Percentiles rank a stretch among this genome's conserved stretches.
phyloP scores from a whole-genome alignment of 1,140 invertebrate species.

The Limonius californicus region DNA sequence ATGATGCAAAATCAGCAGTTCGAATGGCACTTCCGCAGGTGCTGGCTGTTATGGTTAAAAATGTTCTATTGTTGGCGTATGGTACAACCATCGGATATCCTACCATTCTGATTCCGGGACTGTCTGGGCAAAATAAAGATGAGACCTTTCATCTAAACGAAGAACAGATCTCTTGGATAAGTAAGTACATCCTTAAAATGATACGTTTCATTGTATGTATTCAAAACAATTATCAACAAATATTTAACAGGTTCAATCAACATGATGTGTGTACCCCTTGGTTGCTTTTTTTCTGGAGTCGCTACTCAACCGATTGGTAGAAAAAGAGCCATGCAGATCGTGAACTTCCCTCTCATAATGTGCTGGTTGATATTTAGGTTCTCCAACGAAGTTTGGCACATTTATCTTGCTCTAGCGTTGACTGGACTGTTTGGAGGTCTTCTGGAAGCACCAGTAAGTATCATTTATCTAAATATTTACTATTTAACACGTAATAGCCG shows the following conservation, averaged over 20 bases:
- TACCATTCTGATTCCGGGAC: slow-evolving; percentile 67
- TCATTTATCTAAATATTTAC: no score
- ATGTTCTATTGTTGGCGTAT: slow-evolving; percentile 59
- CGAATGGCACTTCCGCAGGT: slow-evolving; percentile 49
- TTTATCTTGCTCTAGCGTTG: slow-evolving; percentile 61
- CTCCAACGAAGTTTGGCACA: slow-evolving; percentile 52
- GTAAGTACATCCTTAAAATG: neutral
- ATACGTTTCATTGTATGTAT: no score
- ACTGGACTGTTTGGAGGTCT: slow-evolving; percentile 67
- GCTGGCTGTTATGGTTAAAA: slow-evolving; percentile 58
- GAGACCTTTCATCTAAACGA: slow-evolving; percentile 53
- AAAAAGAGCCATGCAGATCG: slow-evolving; percentile 64
- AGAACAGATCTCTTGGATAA: slow-evolving; percentile 68
- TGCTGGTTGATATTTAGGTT: slow-evolving; percentile 67
- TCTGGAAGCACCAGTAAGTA: slow-evolving; percentile 66
- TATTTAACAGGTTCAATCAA: slow-evolving; percentile 67
- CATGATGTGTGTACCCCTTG: slow-evolving; percentile 67
- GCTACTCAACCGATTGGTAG: slow-evolving; percentile 63
- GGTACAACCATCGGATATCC: slow-evolving; percentile 70
- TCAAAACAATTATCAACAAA: neutral
- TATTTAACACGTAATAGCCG: no score
- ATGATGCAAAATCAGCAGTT: neutral
- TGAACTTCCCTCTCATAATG: slow-evolving; percentile 63
- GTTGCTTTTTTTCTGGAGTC: slow-evolving; percentile 64
- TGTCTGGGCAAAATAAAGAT: slow-evolving; percentile 51